Evolutionary conservation across 2,797 vertebrate species (phyloP).

Genomic region (Nannoperca australis): DNA sequence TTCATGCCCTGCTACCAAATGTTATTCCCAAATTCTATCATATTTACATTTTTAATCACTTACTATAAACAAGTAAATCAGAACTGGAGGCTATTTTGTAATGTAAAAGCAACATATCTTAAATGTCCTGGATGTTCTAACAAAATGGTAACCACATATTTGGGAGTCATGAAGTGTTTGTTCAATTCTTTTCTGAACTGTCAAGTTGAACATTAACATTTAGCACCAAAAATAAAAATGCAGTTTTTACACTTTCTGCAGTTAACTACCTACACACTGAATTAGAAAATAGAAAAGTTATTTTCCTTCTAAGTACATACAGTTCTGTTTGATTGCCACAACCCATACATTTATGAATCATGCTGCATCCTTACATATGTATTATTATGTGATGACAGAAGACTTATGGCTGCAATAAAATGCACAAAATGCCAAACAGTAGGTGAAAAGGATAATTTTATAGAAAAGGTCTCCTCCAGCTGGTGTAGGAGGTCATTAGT

Average conservation of each 20-base stretch:
- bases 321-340: background rate
- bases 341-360: background rate
- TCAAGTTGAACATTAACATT: background rate
- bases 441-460: slow-evolving; percentile 29
- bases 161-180: background rate
- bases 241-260: background rate
- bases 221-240: background rate
- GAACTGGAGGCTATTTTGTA: background rate
- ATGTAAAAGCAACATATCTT: background rate
- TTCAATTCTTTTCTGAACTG: background rate
- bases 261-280: background rate
- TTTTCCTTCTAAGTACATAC: background rate
- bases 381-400: background rate
- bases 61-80: background rate
- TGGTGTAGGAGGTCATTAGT: slow-evolving; percentile 42
- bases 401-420: background rate
- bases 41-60: slow-evolving; percentile 8
- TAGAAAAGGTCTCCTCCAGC: slow-evolving; percentile 38
- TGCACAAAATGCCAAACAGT: slow-evolving; percentile 27
- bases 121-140: background rate
- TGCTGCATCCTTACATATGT: background rate
- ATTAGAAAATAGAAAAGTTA: background rate
- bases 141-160: background rate
- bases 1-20: background rate
- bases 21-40: slow-evolving; percentile 12